Conservation (phyloP, 1,140 invertebrate species). For the Araneus ventricosus region DNA sequence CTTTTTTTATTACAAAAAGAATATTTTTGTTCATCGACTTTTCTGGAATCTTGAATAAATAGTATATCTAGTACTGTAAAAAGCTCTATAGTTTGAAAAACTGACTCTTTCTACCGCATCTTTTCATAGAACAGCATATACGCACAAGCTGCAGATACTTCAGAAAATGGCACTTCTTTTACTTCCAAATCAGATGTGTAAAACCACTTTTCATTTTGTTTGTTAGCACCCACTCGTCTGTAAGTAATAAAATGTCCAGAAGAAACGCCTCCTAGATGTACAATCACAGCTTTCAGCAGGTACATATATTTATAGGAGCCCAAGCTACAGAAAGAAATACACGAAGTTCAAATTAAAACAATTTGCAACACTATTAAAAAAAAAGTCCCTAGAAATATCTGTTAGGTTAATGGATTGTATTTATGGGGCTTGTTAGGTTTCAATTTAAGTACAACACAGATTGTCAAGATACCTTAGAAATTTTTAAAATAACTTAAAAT, state of each 20-base stretch:
- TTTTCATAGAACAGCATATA: slow-evolving; percentile 83
- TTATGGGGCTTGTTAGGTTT: too few relatives aligned
- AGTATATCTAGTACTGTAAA: not conserved
- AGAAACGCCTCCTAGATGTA: slow-evolving; percentile 91
- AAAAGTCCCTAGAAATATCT: not conserved
- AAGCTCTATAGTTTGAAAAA: not conserved
- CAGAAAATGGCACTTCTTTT: slow-evolving; percentile 78
- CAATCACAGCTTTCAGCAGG: slow-evolving; percentile 90
- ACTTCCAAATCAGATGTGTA: slow-evolving; percentile 81
- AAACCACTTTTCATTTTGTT: slow-evolving; percentile 79
- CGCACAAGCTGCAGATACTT: slow-evolving; percentile 80
- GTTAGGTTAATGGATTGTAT: too few relatives aligned
- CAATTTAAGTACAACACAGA: too few relatives aligned
- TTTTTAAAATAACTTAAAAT: too few relatives aligned
- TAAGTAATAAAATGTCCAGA: slow-evolving; percentile 96
- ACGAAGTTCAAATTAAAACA: slow-evolving; percentile 36
- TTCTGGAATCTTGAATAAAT: slow-evolving; percentile 13
- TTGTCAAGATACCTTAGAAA: too few relatives aligned
- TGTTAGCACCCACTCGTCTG: slow-evolving; percentile 84
- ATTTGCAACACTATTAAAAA: not conserved
- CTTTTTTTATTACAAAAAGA: not conserved
- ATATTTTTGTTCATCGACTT: slow-evolving; percentile 10
- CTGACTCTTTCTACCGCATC: not conserved
- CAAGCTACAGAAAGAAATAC: slow-evolving; percentile 23
- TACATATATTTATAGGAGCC: slow-evolving; percentile 81